Evolutionary conservation across 2,888 invertebrate species (phyloP).

Genomic region (Pristionchus mayeri): DNA sequence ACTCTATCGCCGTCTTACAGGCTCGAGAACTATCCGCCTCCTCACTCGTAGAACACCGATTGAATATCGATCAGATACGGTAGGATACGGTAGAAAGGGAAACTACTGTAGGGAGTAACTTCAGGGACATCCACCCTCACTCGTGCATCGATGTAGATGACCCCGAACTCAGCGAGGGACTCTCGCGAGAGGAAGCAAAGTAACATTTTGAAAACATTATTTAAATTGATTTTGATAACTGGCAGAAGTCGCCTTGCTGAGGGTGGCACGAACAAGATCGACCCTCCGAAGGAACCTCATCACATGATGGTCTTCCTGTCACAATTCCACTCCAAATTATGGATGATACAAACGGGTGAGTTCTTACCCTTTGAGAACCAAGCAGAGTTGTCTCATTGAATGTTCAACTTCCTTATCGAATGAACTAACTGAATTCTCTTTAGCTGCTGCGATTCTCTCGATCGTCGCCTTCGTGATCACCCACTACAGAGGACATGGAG

Average conservation of each 20-base stretch:
- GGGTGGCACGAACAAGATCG: slow-evolving; percentile 60
- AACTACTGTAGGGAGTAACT: neutral
- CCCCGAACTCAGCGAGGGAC: slow-evolving; percentile 64
- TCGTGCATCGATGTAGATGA: slow-evolving; percentile 62
- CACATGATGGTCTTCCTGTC: slow-evolving; percentile 61
- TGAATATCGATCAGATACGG: slow-evolving; percentile 48
- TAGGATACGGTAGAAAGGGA: neutral
- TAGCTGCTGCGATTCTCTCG: slow-evolving; percentile 69
- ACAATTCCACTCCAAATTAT: slow-evolving; percentile 66
- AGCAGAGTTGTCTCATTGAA: no score
- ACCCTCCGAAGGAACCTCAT: slow-evolving; percentile 59
- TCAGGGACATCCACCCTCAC: slow-evolving; percentile 59
- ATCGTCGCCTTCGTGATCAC: slow-evolving; percentile 73
- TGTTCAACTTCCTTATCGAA: no score
- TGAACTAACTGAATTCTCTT: no score
- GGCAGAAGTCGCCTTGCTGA: slow-evolving; percentile 59
- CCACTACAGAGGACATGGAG: slow-evolving; percentile 71
- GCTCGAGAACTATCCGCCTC: slow-evolving; percentile 43
- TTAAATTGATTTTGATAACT: neutral
- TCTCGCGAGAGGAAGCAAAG: slow-evolving; percentile 60
- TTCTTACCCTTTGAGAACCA: no score
- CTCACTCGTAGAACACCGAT: slow-evolving; percentile 46
- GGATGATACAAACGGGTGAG: slow-evolving; percentile 61
- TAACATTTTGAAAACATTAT: slow-evolving; percentile 3
- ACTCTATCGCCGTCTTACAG: neutral